Conservation (phyloP, 2,113 vertebrate species). For the Sarotherodon lohbergeri region DNA sequence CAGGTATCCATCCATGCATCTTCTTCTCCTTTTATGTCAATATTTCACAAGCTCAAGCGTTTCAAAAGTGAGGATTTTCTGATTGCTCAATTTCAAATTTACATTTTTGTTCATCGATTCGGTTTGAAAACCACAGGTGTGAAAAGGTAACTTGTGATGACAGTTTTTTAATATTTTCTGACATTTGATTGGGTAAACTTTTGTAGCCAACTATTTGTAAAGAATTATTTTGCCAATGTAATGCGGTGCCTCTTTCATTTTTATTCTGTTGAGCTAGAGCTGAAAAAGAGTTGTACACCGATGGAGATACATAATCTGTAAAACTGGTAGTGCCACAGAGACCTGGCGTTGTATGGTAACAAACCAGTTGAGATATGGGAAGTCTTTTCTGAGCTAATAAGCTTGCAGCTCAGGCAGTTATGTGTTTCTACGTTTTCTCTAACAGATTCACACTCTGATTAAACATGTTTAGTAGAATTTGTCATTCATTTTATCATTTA, state of each 20-base stretch:
- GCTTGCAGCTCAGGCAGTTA: background rate
- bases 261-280: background rate
- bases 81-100: background rate
- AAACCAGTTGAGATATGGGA: background rate
- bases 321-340: background rate
- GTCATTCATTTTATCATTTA: background rate
- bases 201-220: background rate
- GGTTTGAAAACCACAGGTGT: background rate
- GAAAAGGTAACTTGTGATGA: background rate
- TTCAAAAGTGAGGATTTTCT: background rate
- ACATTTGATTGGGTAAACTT: background rate
- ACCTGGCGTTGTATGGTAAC: background rate
- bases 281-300: background rate
- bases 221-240: background rate
- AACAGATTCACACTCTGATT: background rate
- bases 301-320: background rate
- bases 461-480: background rate
- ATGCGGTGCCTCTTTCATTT: background rate
- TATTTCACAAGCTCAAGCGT: background rate
- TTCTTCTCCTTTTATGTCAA: background rate
- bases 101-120: background rate
- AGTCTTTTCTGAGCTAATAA: background rate
- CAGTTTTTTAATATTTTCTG: background rate
- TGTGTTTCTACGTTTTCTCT: background rate
- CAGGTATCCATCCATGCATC: background rate